Base-by-base conservation (phyloP, 2,113 vertebrate species). In the Psilopogon haemacephalus region DNA sequence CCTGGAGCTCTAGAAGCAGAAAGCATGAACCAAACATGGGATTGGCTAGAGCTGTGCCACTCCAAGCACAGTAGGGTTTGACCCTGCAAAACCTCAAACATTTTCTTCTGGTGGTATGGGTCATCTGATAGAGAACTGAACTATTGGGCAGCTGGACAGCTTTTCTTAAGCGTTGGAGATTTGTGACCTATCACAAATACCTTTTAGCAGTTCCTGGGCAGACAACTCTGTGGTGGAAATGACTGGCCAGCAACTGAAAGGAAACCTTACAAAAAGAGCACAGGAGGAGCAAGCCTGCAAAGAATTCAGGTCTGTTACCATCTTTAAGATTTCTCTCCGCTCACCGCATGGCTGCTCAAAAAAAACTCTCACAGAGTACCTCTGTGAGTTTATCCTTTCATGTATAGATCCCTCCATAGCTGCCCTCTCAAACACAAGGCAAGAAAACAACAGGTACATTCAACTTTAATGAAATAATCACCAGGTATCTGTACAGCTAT, bases 391-490 rank as follows among this genome's bases (percentile, higher is more conserved):
- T 86, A 69, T 74, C 71, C 42, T 76, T 82, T 32, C 68, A 9
- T 4, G 8, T 48, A 16, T 17, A 58, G 85, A 90, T 14, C 42
- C 59, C 64, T 79, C 79, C 55, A 21, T 11, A 78, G 58, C 62
- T 73, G 68, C 91, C 78, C 85, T 42, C 33, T 87, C 78, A 89
- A 58, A 38, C 75, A 88, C 75, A 64, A 89, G 68, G 75, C 89
- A 73, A 89, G 84, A 77, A 92, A 92, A 83, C 74, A 93, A 92
- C 73, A 76, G 84, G 77, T 87, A 82, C 84, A 60, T 86, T 92
- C 63, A 90, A 32, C 64, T 96, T 95, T 95, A 95, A 96, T 95
- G 80, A 89, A 86, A 90, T 89, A 90, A 94, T 92, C 4, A 4
- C 54, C 58, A 82, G 70, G 84, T 93, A 58, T 82, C 71, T 76